phyloP scores from a whole-genome alignment of 2,888 invertebrate genomes.

The Eilema depressum region DNA sequence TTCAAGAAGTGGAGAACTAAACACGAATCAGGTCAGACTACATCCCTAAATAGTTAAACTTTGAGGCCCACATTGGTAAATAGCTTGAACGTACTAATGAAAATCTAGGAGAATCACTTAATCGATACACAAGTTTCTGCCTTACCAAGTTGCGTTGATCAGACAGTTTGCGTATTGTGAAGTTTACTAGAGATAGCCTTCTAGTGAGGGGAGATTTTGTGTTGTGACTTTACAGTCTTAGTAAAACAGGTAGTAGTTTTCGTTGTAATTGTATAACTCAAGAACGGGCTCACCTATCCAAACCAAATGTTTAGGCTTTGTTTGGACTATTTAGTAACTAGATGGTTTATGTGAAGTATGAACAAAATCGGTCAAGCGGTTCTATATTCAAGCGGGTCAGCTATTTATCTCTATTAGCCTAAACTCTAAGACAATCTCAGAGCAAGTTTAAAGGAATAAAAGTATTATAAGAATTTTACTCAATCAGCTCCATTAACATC shows the following conservation, averaged over 20 bases:
- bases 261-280: no score
- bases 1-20: slow-evolving; percentile 1
- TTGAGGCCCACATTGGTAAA: slow-evolving; percentile 16
- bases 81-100: slow-evolving; percentile 25
- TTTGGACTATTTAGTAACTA: no score
- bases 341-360: no score
- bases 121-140: slow-evolving; percentile 23
- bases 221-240: neutral
- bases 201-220: neutral
- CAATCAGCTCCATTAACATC: neutral
- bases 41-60: slow-evolving; percentile 25
- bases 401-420: neutral
- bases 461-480: no score
- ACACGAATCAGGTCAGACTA: slow-evolving; percentile 16
- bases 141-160: slow-evolving; percentile 14
- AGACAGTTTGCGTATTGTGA: slow-evolving; percentile 15
- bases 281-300: no score
- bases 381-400: no score
- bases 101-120: slow-evolving; percentile 24
- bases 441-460: neutral
- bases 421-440: no score
- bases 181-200: slow-evolving; percentile 5
- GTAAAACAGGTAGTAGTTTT: no score
- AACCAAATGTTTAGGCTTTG: no score
- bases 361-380: no score